Evolutionary conservation across 2,888 invertebrate species (phyloP).

Genomic region (Atrina japonica): DNA sequence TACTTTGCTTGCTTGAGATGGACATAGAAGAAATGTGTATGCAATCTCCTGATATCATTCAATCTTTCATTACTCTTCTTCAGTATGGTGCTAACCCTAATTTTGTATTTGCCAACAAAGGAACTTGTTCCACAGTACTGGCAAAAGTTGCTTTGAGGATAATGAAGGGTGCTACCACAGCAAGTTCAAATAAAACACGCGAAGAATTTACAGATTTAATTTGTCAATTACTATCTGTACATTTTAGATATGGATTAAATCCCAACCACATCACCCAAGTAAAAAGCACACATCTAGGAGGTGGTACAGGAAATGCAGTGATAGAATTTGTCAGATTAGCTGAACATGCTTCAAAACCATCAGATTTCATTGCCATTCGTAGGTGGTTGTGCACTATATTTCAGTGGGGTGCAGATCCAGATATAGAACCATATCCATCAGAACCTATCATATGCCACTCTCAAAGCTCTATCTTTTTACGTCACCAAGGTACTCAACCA

Average conservation of each 20-base stretch:
- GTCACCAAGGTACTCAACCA: conserved; percentile 82
- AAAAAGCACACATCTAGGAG: conserved; percentile 62
- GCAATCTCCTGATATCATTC: conserved; percentile 82
- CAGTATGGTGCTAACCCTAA: conserved; percentile 88
- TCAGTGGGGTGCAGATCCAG: conserved; percentile 89
- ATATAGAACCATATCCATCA: conserved; percentile 83
- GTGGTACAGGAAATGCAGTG: conserved; percentile 83
- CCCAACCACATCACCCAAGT: conserved; percentile 85
- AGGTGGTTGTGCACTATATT: conserved; percentile 87
- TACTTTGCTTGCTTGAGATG: conserved; percentile 88
- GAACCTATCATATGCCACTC: conserved; percentile 83
- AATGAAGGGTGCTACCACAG: conserved; percentile 42
- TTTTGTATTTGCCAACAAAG: conserved; percentile 85
- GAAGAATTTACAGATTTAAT: conserved; percentile 83
- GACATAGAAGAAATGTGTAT: conserved; percentile 86
- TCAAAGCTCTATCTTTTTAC: conserved; percentile 83
- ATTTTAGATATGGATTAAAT: conserved; percentile 86
- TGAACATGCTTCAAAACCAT: conserved; percentile 85
- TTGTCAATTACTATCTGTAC: conserved; percentile 84
- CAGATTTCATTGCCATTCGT: conserved; percentile 87
- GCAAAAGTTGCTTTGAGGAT: conserved; percentile 63
- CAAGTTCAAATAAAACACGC: conserved; percentile 26
- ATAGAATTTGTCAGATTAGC: conserved; percentile 86
- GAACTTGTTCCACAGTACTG: conserved; percentile 83
- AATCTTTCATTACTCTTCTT: conserved; percentile 86